phyloP scores from a whole-genome alignment of 2,113 vertebrate species.

The Delphinapterus leucas region DNA sequence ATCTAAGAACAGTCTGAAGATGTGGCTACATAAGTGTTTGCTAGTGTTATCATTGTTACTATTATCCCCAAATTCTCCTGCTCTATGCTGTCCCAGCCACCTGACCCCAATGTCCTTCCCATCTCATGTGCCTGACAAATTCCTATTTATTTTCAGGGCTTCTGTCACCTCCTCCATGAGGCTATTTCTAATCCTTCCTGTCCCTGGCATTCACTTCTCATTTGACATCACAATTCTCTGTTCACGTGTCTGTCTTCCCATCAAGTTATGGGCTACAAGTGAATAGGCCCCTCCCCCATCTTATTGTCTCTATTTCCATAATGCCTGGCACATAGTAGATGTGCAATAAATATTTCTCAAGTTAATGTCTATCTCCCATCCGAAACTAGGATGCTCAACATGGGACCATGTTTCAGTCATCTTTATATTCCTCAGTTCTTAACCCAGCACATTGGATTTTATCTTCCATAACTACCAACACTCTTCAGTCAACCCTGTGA shows the following conservation, averaged over 20 bases:
- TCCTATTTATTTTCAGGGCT: neutral
- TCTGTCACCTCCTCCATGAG: neutral
- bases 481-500: neutral
- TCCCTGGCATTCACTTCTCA: neutral
- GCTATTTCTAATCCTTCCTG: neutral
- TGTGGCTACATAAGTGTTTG: accelerated
- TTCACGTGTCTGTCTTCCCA: neutral
- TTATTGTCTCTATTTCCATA: neutral
- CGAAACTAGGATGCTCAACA: neutral
- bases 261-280: neutral
- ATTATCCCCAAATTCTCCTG: neutral
- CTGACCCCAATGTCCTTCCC: neutral
- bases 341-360: neutral
- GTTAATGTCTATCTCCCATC: neutral
- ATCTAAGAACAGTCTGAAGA: neutral
- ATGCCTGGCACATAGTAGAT: neutral
- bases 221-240: neutral
- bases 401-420: neutral
- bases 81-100: neutral
- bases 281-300: neutral
- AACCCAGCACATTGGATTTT: neutral
- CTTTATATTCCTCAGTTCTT: neutral
- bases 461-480: neutral
- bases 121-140: neutral
- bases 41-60: neutral